Evolutionary conservation across 37 sponge, comb jelly and placozoan species (phyloP).

Genomic region (Corticium candelabrum): DNA sequence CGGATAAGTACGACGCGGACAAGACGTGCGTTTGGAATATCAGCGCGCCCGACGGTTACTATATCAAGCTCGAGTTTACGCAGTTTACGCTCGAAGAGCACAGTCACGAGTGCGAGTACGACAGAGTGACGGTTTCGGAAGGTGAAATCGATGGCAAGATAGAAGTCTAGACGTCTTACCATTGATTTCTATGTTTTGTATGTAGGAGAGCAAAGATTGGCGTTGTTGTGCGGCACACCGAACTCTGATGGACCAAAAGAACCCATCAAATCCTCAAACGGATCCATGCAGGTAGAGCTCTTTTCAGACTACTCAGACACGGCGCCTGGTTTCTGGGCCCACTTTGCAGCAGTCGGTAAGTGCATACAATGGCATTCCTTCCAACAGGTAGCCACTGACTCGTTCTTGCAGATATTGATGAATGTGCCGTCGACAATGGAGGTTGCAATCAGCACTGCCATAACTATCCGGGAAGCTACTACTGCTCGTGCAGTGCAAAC

Average conservation of each 20-base stretch:
- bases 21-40: not conserved
- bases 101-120: not conserved
- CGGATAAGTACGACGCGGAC: not conserved
- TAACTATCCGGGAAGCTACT: not conserved
- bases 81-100: not conserved
- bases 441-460: not conserved
- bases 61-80: not conserved
- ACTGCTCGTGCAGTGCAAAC: not conserved
- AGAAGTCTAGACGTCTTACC: too few relatives aligned
- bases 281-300: not conserved
- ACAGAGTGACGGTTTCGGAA: not conserved
- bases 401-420: not conserved
- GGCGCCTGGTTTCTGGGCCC: not conserved
- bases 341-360: not conserved
- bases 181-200: too few relatives aligned
- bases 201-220: too few relatives aligned
- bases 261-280: not conserved
- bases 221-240: not conserved
- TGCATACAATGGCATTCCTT: not conserved
- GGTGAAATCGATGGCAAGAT: too few relatives aligned
- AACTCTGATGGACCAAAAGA: not conserved
- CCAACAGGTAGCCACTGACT: not conserved
- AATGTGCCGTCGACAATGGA: not conserved
- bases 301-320: not conserved
- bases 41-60: not conserved